Base-by-base conservation (phyloP, 2,888 invertebrate genomes). In the Pherbina coryleti region DNA sequence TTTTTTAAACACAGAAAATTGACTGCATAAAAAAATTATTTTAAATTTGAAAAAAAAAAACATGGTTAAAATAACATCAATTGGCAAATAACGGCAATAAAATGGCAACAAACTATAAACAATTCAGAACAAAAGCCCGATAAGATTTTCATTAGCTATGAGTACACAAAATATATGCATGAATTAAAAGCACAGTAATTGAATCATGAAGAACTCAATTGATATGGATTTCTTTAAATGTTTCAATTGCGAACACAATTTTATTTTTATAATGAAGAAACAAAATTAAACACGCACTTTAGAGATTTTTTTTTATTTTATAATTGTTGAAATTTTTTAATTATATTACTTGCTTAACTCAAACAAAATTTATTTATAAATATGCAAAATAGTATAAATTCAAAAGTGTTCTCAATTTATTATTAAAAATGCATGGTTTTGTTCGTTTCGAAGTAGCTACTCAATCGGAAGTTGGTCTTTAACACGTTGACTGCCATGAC, bases 271-370 rank as follows among this genome's bases (percentile, higher is more conserved):
- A 25, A 51, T 49, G 28, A 49, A 11, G 49, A 51, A 28, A 28
- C 11, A 25, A 51, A 78, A 75, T 78, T 60, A 78, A 62, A 72
- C n/a, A 72, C 64, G 49, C 75, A 75, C 75, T 75, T 78, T 44
- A 75, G 70, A 60, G 28, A 11, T 28, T 60, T 60, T 60, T 57
- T 57, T 57, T 57, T 57, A 9, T 22, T 57, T 57, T 17, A 57
- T 57, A 57, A n/a, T 5, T 19, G 19, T 2, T 22, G 7, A 9
- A 55, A 55, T 22, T 4, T 19, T 44, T 0, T 28, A 9, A 28
- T 8, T 60, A 22, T 60, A 9, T 25, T 60, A 11, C 11, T 25
- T 25, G 28, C 28, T 60, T 28, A 25, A 9, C 28, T 28, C 8
- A 60, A 60, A 60, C 25, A 60, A 60, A 60, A 60, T 28, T 60